Base-by-base conservation (phyloP, 2,888 invertebrate genomes). In the Drosophila nr. medialis region DNA sequence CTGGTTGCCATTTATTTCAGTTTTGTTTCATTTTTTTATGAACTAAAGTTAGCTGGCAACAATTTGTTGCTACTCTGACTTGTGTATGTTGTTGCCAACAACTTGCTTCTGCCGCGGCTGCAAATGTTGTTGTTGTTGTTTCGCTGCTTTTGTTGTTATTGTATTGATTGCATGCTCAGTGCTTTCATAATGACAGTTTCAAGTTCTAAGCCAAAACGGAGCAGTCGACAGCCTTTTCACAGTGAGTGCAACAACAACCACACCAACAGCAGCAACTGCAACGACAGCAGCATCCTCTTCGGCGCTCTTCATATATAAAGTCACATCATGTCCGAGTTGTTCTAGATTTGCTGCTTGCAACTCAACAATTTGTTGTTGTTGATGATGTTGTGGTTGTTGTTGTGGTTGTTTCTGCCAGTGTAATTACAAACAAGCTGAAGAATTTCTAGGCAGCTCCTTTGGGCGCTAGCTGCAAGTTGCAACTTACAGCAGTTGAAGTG, bases 91-190 rank as follows among this genome's bases (percentile, higher is more conserved):
- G 59, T 34, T 51, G 68, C 32, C 53, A 42, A 45, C 55, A 45
- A 56, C 73, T 29, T n/a, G 50, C 50, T 30, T 51, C 51, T 62
- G 60, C 60, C 45, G 75, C 51, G 15, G 24, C 24, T 8, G 15
- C 24, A 45, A 45, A 15, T 80, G 65, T 50, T 50, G 61, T 15
- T 38, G 60, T 48, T 70, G 61, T 29, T 50, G 68, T 48, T 72
- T 48, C 64, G 63, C 36, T 53, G 42, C 18, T 59, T 51, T 11
- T 66, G 65, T 58, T 80, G 67, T 36, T 80, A 58, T 54, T 84
- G 68, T 82, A 86, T 86, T 90, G 86, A 86, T 86, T 90, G 90
- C 90, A 80, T 89, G 90, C 90, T 90, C 87, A 80, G 84, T 84
- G 86, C 90, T 77, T 81, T 79, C 73, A 86, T 88, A 87, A 90